Conservation (phyloP, 2,888 invertebrate species). For the Caenorhabditis sp. region DNA sequence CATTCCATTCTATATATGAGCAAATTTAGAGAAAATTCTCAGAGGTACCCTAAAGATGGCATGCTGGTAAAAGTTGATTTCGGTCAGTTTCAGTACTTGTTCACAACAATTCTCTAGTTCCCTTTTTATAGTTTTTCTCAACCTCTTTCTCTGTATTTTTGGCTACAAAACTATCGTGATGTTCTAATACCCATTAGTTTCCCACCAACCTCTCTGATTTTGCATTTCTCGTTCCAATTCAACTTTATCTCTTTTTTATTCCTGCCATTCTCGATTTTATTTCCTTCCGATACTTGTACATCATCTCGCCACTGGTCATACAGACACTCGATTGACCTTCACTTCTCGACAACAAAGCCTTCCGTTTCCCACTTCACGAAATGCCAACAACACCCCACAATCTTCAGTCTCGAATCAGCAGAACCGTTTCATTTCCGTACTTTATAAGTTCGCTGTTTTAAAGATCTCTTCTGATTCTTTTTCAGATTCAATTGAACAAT, state of each 20-base stretch:
- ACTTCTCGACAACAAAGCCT: constrained; percentile 47
- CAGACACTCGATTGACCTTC: constrained; percentile 56
- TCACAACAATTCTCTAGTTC: too few species aligned
- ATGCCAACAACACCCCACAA: constrained; percentile 45
- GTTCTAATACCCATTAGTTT: constrained; percentile 9
- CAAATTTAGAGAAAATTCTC: too few species aligned
- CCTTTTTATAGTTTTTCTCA: neutral
- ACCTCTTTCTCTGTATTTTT: neutral
- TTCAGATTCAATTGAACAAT: constrained; percentile 23
- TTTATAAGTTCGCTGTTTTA: neutral
- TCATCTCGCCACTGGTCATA: constrained; percentile 33
- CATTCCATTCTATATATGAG: too few species aligned
- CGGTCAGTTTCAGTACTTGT: too few species aligned
- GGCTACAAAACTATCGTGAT: neutral
- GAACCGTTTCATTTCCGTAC: constrained; percentile 39
- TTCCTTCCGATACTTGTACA: neutral
- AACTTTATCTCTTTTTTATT: constrained; percentile 22
- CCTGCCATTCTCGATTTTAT: constrained; percentile 29
- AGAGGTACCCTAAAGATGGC: too few species aligned
- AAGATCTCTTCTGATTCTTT: neutral
- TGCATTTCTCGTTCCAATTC: constrained; percentile 27
- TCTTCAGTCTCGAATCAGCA: constrained; percentile 43
- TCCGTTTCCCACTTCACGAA: constrained; percentile 22
- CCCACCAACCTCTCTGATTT: neutral
- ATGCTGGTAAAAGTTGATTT: too few species aligned